These are phyloP conservation scores for Bombycilla garrulus DNA, from an alignment of 2,113 vertebrate genomes.

Conservation along the genomic window DNA sequence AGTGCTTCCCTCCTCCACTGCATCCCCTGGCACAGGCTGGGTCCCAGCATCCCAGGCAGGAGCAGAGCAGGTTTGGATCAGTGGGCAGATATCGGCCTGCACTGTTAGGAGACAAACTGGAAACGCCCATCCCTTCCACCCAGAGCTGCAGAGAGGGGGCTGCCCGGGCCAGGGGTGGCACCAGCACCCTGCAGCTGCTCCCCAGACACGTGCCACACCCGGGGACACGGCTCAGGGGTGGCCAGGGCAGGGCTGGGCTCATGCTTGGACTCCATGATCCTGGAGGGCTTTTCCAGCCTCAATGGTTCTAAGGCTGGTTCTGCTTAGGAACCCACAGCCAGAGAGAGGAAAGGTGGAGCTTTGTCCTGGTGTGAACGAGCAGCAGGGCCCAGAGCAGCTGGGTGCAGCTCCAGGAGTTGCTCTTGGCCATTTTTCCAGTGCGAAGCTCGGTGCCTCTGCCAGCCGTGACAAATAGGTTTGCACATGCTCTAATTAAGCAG, in stretches of 20 bases:
- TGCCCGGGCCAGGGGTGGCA: not conserved
- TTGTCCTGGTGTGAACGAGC: not conserved
- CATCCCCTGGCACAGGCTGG: not conserved
- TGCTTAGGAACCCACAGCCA: accelerated
- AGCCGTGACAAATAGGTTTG: slow-evolving; percentile 1
- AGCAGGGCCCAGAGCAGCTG: not conserved
- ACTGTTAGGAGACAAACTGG: accelerated
- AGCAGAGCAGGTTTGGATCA: accelerated
- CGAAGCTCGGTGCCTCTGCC: not conserved
- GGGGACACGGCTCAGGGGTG: accelerated
- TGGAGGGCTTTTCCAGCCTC: not conserved
- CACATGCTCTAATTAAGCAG: slow-evolving; percentile 16
- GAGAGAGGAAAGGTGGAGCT: accelerated
- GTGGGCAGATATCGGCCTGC: accelerated
- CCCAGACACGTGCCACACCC: not conserved
- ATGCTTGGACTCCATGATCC: accelerated
- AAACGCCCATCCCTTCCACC: accelerated
- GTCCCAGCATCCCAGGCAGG: not conserved
- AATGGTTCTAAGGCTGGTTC: accelerated
- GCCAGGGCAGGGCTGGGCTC: too few species aligned
- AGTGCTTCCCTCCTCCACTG: not conserved
- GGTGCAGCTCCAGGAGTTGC: not conserved
- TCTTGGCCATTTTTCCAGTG: not conserved
- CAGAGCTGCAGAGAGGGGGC: accelerated
- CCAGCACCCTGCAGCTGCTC: not conserved